Conservation (phyloP, 2,113 vertebrate species). For the Ceyx margarethae region DNA sequence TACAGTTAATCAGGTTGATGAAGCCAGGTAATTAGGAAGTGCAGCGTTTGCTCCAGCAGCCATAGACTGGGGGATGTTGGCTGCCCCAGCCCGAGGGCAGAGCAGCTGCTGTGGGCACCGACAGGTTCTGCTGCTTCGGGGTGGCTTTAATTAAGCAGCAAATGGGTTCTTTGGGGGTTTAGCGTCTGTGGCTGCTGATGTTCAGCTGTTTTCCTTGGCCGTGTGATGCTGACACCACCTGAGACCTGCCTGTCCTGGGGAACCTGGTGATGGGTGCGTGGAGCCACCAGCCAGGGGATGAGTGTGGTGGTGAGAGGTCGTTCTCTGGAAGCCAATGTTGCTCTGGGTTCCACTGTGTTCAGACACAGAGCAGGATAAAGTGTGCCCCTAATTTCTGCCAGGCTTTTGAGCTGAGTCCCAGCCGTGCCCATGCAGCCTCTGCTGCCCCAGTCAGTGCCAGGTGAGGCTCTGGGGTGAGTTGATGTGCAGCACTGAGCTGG, state of each 20-base stretch:
- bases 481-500: neutral
- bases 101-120: neutral
- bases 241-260: fast-evolving
- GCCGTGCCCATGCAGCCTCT: neutral
- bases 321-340: neutral
- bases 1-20: neutral
- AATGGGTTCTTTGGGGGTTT: neutral
- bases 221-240: fast-evolving
- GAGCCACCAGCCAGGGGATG: neutral
- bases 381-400: fast-evolving
- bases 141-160: neutral
- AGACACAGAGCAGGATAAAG: neutral
- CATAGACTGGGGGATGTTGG: neutral
- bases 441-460: neutral
- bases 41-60: neutral
- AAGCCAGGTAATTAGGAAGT: neutral
- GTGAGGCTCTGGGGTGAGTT: fast-evolving
- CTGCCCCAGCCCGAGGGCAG: neutral
- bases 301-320: neutral
- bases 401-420: neutral
- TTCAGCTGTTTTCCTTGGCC: neutral
- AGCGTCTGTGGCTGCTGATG: fast-evolving
- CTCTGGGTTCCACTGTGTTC: neutral
- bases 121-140: neutral
- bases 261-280: fast-evolving